phyloP scores from a whole-genome alignment of 2,797 vertebrate genomes.

The Acanthurus tractus region DNA sequence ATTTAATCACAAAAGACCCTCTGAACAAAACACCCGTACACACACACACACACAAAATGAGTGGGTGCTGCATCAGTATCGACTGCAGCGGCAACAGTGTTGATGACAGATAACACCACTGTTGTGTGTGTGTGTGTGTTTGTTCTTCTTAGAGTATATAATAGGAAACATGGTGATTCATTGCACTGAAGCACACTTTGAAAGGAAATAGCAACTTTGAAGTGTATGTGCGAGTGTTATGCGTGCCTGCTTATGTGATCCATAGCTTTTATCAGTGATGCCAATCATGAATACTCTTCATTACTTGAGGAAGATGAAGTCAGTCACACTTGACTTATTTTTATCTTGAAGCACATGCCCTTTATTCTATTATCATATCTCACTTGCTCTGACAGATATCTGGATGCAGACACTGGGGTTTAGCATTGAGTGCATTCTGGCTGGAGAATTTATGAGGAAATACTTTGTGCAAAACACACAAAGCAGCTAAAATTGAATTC shows the following conservation, averaged over 20 bases:
- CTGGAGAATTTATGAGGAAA: slow-evolving; percentile 44
- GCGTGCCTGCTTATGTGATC: slow-evolving; percentile 48
- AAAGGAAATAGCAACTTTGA: slow-evolving; percentile 53
- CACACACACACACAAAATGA: slow-evolving; percentile 18
- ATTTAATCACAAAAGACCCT: slow-evolving; percentile 51
- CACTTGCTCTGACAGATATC: slow-evolving; percentile 67
- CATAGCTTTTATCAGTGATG: slow-evolving; percentile 69
- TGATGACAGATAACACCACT: slow-evolving; percentile 56
- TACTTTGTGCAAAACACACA: slow-evolving; percentile 33
- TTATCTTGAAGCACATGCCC: slow-evolving; percentile 69
- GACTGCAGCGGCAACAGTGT: slow-evolving; percentile 45
- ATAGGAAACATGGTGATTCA: slow-evolving; percentile 67
- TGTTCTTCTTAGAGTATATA: slow-evolving; percentile 59
- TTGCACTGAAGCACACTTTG: slow-evolving; percentile 38
- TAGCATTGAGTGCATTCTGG: slow-evolving; percentile 17
- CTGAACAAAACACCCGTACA: slow-evolving; percentile 25
- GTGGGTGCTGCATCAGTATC: slow-evolving; percentile 59
- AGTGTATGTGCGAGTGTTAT: slow-evolving; percentile 14
- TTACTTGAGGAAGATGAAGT: slow-evolving; percentile 74
- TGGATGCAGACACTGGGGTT: slow-evolving; percentile 46
- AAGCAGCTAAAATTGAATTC: slow-evolving; percentile 32
- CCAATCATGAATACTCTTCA: slow-evolving; percentile 71
- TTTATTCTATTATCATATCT: slow-evolving; percentile 72
- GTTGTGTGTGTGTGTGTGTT: slow-evolving; percentile 30
- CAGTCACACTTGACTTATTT: slow-evolving; percentile 78